Evolutionary conservation across 23 tunicate species (phyloP).

Genomic region (Styela clava): DNA sequence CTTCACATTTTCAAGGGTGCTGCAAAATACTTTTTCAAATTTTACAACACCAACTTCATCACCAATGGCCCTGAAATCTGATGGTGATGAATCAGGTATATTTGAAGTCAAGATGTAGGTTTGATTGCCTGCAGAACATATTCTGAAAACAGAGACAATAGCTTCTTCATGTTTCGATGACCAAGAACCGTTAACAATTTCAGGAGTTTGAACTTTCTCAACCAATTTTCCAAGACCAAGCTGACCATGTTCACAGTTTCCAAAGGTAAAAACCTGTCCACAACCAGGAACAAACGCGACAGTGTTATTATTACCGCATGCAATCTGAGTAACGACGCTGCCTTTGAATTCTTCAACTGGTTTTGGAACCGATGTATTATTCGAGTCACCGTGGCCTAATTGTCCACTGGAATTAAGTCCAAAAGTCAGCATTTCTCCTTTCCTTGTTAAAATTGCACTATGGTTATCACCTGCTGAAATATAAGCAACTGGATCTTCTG

Average conservation of each 20-base stretch:
- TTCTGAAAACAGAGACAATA: constrained; percentile 17
- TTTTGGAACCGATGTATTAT: constrained; percentile 30
- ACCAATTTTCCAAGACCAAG: constrained; percentile 33
- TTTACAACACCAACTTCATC: constrained; percentile 12
- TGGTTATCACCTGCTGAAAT: constrained; percentile 71
- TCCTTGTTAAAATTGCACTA: constrained; percentile 48
- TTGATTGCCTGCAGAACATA: constrained; percentile 65
- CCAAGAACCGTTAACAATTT: background rate
- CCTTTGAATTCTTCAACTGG: constrained; percentile 87
- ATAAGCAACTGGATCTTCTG: constrained; percentile 36
- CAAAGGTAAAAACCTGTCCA: constrained; percentile 58
- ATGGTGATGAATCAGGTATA: background rate
- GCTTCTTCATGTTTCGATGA: background rate
- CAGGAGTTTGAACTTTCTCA: background rate
- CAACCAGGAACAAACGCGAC: constrained; percentile 35
- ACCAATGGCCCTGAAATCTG: constrained; percentile 34
- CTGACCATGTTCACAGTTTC: constrained; percentile 48
- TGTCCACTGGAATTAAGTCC: constrained; percentile 80
- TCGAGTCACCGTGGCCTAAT: constrained; percentile 63
- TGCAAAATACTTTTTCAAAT: background rate
- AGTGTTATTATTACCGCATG: constrained; percentile 73
- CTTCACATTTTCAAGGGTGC: background rate
- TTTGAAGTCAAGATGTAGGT: constrained; percentile 8
- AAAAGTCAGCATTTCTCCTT: constrained; percentile 78
- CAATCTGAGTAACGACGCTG: constrained; percentile 56